Base-by-base conservation (phyloP, 2,797 vertebrate genomes). In the Notolabrus celidotus region DNA sequence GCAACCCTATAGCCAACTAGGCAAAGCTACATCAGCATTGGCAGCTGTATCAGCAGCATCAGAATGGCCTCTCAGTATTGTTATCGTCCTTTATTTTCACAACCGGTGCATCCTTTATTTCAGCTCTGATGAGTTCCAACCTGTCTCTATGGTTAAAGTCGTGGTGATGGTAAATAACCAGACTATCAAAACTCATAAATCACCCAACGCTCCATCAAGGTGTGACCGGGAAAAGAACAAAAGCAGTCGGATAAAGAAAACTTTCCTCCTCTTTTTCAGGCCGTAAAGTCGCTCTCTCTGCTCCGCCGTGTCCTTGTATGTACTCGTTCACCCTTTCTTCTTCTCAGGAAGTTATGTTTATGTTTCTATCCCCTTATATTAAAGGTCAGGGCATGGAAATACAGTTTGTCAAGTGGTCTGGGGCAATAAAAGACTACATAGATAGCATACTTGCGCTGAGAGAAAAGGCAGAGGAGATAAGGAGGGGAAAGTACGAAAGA, bases 341-440 rank as follows among this genome's bases (percentile, higher is more conserved):
- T 47, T 39, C 58, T 52, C 29, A 53, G 61, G 22, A 80, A 52
- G 56, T 71, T 76, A 42, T 51, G 46, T 33, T 67, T 39, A 54
- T 62, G 74, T 66, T 53, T 71, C 55, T 56, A 67, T 58, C 49
- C 52, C 61, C 29, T 71, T 71, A 64, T 77, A 67, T 41, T 20
- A 46, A 71, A 73, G 79, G 72, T 77, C 78, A 50, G 22, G 42
- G 14, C 38, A 64, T 51, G 63, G 56, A 83, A 74, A 79, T 55
- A 53, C 46, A 65, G 52, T 54, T 31, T 58, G 53, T 67, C 71
- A 75, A 62, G 33, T 11, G 42, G 65, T 33, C 66, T 41, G 34
- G 10, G 20, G 49, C 22, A 19, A 9, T 52, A 45, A 22, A 59
- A 17, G 61, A 63, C 63, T 4, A 52, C 64, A 67, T 16, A 25